Percentiles rank a stretch among this genome's conserved stretches.
These are phyloP conservation scores for Sthenelais limicola DNA, from an alignment of 2,888 invertebrate species.

Conservation along the genomic window DNA sequence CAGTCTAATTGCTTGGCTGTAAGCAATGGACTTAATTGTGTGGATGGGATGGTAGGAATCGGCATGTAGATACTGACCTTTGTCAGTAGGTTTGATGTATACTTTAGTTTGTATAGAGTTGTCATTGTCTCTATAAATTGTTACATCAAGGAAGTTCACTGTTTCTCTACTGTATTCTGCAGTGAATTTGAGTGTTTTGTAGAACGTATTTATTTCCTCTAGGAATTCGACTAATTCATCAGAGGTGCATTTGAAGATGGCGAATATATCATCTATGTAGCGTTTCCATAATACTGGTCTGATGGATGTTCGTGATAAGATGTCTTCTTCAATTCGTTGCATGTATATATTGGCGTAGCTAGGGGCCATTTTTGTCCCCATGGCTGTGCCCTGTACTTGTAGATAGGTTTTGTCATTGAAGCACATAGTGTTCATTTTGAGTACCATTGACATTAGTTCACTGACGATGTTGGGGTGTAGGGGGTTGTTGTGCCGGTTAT, in stretches of 20 bases:
- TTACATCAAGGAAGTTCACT: conserved; percentile 4
- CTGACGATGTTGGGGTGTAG: background rate
- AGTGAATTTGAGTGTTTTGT: conserved; percentile 6
- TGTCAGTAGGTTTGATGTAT: conserved; percentile 5
- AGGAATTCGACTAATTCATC: background rate
- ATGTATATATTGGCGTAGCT: conserved; percentile 8
- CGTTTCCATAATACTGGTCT: background rate
- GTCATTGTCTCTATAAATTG: background rate
- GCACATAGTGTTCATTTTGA: background rate
- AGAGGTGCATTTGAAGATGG: conserved; percentile 4
- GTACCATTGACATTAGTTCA: background rate
- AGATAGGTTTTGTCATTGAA: background rate
- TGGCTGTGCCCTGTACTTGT: conserved; percentile 13
- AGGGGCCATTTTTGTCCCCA: conserved; percentile 15
- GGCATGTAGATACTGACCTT: background rate
- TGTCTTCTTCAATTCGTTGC: background rate
- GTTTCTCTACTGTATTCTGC: background rate
- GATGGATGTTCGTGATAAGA: background rate
- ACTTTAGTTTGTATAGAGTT: background rate
- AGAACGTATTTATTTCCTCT: background rate
- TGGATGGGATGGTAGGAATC: background rate
- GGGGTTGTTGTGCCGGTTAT: background rate
- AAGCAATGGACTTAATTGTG: too few relatives aligned
- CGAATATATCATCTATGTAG: conserved; percentile 13
- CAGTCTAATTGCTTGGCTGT: too few relatives aligned